Conservation (phyloP, 1,140 invertebrate genomes). For the Liolophura sinensis region DNA sequence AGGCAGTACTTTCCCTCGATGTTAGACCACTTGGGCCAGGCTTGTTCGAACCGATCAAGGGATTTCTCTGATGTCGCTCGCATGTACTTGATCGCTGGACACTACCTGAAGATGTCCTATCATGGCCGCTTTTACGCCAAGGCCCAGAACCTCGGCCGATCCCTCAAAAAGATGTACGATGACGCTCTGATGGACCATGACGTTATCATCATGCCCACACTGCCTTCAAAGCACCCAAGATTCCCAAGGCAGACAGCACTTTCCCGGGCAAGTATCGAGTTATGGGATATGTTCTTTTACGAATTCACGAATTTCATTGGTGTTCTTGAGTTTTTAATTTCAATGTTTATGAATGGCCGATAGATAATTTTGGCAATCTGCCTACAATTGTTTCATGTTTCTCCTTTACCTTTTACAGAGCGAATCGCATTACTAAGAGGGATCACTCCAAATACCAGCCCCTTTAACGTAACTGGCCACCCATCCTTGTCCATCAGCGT, state of each 20-base stretch:
- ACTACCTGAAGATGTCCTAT: conserved; percentile 16
- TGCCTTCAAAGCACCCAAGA: conserved; percentile 3
- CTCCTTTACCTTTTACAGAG: too few relatives aligned
- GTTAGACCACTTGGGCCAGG: conserved; percentile 7
- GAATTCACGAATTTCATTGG: too few relatives aligned
- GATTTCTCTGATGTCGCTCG: conserved; percentile 5
- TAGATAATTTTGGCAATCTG: too few relatives aligned
- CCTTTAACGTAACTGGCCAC: too few relatives aligned
- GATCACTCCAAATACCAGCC: too few relatives aligned
- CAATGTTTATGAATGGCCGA: too few relatives aligned
- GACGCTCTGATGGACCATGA: conserved; percentile 11
- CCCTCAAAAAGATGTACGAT: conserved; percentile 12
- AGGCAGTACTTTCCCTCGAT: conserved; percentile 6
- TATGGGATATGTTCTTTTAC: too few relatives aligned
- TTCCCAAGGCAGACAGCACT: conserved; percentile 5
- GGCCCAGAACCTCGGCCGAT: conserved; percentile 12
- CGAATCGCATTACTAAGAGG: too few relatives aligned
- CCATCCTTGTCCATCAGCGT: too few relatives aligned
- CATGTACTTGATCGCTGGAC: conserved; percentile 3
- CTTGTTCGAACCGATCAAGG: conserved; percentile 2
- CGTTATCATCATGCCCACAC: conserved; percentile 21
- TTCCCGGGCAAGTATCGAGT: not conserved
- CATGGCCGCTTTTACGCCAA: conserved; percentile 17
- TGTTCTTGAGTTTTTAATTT: too few relatives aligned
- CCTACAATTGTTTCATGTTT: too few relatives aligned